phyloP scores from a whole-genome alignment of 2,797 vertebrate species.

The Gallinago stenura region DNA sequence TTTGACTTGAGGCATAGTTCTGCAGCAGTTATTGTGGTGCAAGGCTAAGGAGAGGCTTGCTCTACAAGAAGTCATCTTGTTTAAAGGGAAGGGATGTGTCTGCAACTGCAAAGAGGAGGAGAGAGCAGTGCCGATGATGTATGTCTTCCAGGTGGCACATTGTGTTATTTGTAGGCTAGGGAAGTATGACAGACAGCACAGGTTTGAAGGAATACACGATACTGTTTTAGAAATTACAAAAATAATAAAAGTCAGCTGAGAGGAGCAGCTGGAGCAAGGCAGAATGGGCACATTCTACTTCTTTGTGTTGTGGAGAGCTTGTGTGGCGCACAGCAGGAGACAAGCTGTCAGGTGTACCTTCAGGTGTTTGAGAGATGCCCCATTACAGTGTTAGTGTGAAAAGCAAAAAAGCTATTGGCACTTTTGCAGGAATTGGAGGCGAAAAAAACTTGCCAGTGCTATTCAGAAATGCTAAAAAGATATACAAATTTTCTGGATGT shows the following conservation, averaged over 20 bases:
- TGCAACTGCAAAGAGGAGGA: background rate
- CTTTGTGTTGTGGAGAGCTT: background rate
- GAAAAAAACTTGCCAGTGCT: background rate
- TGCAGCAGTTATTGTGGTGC: background rate
- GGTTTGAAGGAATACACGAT: background rate
- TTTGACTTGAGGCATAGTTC: background rate
- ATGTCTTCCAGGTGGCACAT: background rate
- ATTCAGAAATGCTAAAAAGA: background rate
- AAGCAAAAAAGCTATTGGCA: background rate
- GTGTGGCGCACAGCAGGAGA: background rate
- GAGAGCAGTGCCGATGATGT: background rate
- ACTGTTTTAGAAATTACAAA: background rate
- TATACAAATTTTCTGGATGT: background rate
- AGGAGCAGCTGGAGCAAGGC: background rate
- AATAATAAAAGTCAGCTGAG: background rate
- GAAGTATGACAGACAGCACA: background rate
- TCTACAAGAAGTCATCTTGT: background rate
- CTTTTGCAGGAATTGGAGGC: background rate
- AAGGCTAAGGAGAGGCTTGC: background rate
- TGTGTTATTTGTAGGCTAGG: background rate
- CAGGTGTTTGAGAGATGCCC: background rate
- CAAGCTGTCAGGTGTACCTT: background rate
- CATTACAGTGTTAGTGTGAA: background rate
- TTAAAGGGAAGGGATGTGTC: background rate
- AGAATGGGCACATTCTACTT: background rate